These are phyloP conservation scores for Silurus glanis DNA, from an alignment of 2,113 vertebrate genomes.

Conservation along the genomic window DNA sequence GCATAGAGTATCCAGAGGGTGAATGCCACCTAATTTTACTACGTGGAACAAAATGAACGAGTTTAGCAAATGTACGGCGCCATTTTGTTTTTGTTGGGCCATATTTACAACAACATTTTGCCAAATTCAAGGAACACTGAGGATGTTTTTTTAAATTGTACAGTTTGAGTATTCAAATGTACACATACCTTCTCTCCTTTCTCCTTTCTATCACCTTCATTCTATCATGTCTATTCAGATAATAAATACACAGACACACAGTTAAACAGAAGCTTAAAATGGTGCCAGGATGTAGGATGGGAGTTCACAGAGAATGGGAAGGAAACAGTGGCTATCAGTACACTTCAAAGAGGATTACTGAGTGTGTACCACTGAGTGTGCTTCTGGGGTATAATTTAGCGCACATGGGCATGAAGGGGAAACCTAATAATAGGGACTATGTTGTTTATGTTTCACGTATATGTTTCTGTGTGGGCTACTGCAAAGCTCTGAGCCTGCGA, in stretches of 20 bases:
- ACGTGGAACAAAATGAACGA: slow-evolving; percentile 9
- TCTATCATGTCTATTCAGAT: background rate
- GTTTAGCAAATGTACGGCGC: slow-evolving; percentile 10
- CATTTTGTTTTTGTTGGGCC: background rate
- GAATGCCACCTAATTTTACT: background rate
- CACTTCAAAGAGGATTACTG: slow-evolving; percentile 33
- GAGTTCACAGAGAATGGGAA: slow-evolving; percentile 42
- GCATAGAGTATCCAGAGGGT: background rate
- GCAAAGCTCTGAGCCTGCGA: background rate
- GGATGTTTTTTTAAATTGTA: background rate
- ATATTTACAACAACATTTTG: background rate
- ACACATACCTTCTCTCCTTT: slow-evolving; percentile 18
- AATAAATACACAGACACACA: slow-evolving; percentile 1
- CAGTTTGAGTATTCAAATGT: slow-evolving; percentile 13
- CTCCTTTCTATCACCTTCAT: background rate
- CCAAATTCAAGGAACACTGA: slow-evolving; percentile 24
- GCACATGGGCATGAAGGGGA: background rate
- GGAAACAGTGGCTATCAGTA: slow-evolving; percentile 38
- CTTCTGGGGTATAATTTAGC: slow-evolving; percentile 35
- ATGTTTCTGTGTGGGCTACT: slow-evolving; percentile 32
- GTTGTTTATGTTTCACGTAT: slow-evolving; percentile 35
- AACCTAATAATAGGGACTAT: slow-evolving; percentile 24
- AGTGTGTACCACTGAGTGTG: background rate
- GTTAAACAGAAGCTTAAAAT: slow-evolving; percentile 34
- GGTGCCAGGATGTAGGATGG: slow-evolving; percentile 47